These are phyloP conservation scores for Danio tinwini DNA, from an alignment of 2,797 vertebrate species.

Conservation along the genomic window DNA sequence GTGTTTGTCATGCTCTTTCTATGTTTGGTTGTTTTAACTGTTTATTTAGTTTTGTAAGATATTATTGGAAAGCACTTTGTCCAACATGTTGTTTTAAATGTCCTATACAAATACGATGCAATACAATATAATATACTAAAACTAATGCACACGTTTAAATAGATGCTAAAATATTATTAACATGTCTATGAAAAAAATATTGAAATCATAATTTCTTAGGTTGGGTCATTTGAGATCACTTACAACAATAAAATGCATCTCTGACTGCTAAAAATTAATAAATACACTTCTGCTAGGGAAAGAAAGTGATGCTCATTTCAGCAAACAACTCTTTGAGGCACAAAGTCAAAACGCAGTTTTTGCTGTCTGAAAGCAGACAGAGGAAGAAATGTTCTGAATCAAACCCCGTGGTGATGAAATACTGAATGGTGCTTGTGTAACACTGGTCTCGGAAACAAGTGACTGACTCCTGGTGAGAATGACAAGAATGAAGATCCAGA, in stretches of 20 bases:
- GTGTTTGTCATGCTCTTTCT: no score
- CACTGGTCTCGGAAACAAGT: slow-evolving; percentile 1
- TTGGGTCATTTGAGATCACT: background rate
- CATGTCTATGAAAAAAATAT: no score
- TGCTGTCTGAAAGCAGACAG: background rate
- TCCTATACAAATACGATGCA: no score
- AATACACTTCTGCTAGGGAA: background rate
- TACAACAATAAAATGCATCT: background rate
- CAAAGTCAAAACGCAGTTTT: background rate
- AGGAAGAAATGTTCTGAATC: slow-evolving; percentile 6
- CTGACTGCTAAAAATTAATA: background rate
- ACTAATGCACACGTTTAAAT: no score
- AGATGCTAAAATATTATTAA: no score
- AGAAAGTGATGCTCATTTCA: background rate
- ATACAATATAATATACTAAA: no score
- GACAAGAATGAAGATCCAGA: background rate
- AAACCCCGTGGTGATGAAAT: background rate
- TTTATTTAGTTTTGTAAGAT: no score
- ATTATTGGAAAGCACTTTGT: no score
- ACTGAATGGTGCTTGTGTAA: slow-evolving; percentile 14
- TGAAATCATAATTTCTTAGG: no score
- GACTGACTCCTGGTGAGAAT: background rate
- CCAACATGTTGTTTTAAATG: no score
- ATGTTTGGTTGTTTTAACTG: no score
- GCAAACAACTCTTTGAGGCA: background rate